phyloP scores from a whole-genome alignment of 2,888 invertebrate species.

The Cryptocheilus praepositus region DNA sequence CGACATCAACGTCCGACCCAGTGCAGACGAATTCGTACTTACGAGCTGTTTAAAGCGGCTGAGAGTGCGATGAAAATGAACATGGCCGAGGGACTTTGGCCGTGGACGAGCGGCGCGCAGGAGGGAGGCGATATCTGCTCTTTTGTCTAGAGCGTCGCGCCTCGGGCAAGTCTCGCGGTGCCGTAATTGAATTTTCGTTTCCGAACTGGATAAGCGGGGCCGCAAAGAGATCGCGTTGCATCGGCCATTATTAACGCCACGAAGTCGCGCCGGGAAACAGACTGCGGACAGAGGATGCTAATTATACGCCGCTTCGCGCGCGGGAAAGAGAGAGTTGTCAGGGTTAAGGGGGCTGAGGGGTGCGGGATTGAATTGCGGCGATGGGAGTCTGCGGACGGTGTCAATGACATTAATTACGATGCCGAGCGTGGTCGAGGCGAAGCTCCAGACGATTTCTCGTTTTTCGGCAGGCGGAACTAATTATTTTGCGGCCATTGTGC shows the following conservation, averaged over 20 bases:
- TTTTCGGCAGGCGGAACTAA: too few relatives aligned
- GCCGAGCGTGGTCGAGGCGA: too few relatives aligned
- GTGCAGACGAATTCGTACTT: too few relatives aligned
- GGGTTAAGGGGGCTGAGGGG: conserved; percentile 18
- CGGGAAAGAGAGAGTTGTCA: conserved; percentile 32
- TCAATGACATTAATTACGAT: neutral
- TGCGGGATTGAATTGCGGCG: conserved; percentile 38
- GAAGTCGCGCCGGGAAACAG: conserved; percentile 39
- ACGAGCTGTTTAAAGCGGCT: too few relatives aligned
- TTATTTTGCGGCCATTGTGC: too few relatives aligned
- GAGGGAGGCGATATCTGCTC: conserved; percentile 23
- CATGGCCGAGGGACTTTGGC: too few relatives aligned
- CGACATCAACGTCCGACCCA: too few relatives aligned
- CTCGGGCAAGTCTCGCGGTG: conserved; percentile 32
- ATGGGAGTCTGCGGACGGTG: conserved; percentile 8
- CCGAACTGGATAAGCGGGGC: conserved; percentile 56
- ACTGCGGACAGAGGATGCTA: conserved; percentile 54
- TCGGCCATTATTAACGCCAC: conserved; percentile 49
- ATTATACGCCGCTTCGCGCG: conserved; percentile 55
- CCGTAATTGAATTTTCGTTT: conserved; percentile 66
- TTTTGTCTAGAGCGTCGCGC: conserved; percentile 33
- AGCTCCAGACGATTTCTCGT: too few relatives aligned
- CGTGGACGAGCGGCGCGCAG: too few relatives aligned
- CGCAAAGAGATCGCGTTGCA: conserved; percentile 60
- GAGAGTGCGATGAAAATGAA: too few relatives aligned